phyloP scores from a whole-genome alignment of 1,140 invertebrate genomes.

The Thalassaphorura encarpata region DNA sequence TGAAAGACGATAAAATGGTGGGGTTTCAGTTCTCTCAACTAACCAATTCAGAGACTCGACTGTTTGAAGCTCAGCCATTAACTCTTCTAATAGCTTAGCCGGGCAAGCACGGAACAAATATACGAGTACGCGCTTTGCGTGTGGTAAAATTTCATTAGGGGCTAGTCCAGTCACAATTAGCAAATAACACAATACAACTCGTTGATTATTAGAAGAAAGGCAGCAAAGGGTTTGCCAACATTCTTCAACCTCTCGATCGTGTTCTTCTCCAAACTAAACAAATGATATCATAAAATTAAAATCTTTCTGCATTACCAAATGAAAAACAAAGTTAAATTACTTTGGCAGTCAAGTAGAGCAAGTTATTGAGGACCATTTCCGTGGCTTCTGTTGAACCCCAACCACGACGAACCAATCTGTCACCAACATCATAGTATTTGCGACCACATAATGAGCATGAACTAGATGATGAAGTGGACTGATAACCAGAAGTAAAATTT shows the following conservation, averaged over 20 bases:
- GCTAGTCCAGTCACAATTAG: conserved; percentile 94
- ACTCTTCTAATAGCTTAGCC: conserved; percentile 84
- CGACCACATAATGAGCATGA: conserved; percentile 28
- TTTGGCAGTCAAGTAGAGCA: conserved; percentile 96
- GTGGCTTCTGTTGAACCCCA: conserved; percentile 98
- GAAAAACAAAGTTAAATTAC: conserved; percentile 41
- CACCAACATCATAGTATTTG: conserved; percentile 43
- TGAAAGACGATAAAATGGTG: conserved; percentile 90
- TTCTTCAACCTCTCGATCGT: conserved; percentile 88
- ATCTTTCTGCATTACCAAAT: conserved; percentile 9
- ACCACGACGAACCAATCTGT: conserved; percentile 60
- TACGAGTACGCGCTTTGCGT: conserved; percentile 85
- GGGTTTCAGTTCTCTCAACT: conserved; percentile 92
- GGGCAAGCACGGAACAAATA: conserved; percentile 83
- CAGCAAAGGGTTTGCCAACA: conserved; percentile 90
- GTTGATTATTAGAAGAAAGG: conserved; percentile 93
- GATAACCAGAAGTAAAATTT: neutral
- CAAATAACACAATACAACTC: conserved; percentile 93
- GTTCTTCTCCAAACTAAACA: conserved; percentile 81
- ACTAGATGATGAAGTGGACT: conserved; percentile 15
- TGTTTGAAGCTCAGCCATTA: conserved; percentile 93
- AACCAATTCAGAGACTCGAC: conserved; percentile 90
- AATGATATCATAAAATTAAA: conserved; percentile 23
- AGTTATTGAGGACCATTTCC: conserved; percentile 98
- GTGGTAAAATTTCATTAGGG: conserved; percentile 76